phyloP scores from a whole-genome alignment of 1,140 invertebrate genomes.

The Hylyphantes graminicola region DNA sequence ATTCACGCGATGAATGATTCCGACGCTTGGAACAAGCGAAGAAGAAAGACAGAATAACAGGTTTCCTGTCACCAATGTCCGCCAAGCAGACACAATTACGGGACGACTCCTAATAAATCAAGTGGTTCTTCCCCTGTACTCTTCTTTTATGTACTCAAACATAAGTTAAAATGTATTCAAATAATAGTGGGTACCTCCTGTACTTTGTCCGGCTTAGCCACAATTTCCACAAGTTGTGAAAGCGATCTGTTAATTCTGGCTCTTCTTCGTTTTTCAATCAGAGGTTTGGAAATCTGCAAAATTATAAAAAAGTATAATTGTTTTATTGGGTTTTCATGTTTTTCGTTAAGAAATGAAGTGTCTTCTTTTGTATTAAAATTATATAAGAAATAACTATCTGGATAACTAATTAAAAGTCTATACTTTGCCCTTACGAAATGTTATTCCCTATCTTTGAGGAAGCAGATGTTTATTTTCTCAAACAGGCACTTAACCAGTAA shows the following conservation, averaged over 20 bases:
- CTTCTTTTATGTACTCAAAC: not conserved
- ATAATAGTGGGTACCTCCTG: constrained; percentile 4
- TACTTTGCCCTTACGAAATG: too few species aligned
- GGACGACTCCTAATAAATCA: too few species aligned
- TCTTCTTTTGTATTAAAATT: too few species aligned
- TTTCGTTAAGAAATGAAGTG: not conserved
- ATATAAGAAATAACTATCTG: not conserved
- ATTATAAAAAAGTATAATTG: not conserved
- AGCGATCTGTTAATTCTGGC: constrained; percentile 76
- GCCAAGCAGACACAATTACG: too few species aligned
- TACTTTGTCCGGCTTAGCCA: constrained; percentile 69
- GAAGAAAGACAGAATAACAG: too few species aligned
- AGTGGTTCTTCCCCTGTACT: too few species aligned
- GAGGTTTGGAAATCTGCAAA: constrained; percentile 82
- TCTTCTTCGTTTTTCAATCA: constrained; percentile 77
- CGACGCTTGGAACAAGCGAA: too few species aligned
- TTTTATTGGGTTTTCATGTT: not conserved
- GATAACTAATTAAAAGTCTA: not conserved
- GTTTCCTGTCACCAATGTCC: too few species aligned
- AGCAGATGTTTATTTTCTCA: too few species aligned
- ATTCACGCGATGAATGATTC: too few species aligned
- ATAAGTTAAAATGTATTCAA: not conserved
- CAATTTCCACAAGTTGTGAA: constrained; percentile 77
- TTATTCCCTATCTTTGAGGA: too few species aligned
- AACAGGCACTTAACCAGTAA: too few species aligned